Percentiles rank a stretch among this genome's conserved stretches.
phyloP scores from a whole-genome alignment of 2,113 vertebrate genomes.

The Protomyctophum bolini region DNA sequence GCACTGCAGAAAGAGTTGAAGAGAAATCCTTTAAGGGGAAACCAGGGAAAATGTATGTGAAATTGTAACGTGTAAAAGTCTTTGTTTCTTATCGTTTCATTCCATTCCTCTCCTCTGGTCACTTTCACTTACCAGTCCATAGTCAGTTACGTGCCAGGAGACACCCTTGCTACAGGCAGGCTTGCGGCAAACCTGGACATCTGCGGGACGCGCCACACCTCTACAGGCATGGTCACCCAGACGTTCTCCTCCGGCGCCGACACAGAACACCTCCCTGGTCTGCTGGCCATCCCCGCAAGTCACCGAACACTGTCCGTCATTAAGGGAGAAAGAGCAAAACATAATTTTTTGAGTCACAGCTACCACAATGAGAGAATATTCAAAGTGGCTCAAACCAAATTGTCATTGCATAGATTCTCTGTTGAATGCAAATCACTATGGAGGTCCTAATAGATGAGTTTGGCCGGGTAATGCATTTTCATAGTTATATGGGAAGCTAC shows the following conservation, averaged over 20 bases:
- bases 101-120: neutral
- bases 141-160: slow-evolving; percentile 79
- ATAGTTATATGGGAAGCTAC: too few relatives aligned
- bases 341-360: too few relatives aligned
- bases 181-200: slow-evolving; percentile 78
- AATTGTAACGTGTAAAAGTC: too few relatives aligned
- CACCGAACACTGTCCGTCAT: slow-evolving; percentile 83
- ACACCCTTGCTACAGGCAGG: slow-evolving; percentile 79
- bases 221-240: slow-evolving; percentile 78
- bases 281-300: slow-evolving; percentile 90
- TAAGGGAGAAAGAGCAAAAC: neutral
- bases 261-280: slow-evolving; percentile 83
- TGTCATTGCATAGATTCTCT: too few relatives aligned
- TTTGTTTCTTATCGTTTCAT: neutral
- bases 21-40: neutral
- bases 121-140: slow-evolving; percentile 60
- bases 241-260: slow-evolving; percentile 66
- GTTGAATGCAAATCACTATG: too few relatives aligned
- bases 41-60: neutral
- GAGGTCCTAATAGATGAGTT: neutral
- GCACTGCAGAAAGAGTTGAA: slow-evolving; percentile 76
- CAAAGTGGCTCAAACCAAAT: too few relatives aligned
- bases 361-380: too few relatives aligned
- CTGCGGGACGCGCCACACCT: slow-evolving; percentile 67
- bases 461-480: too few relatives aligned